Evolutionary conservation across 2,113 vertebrate species (phyloP), one percentile per base, ranked within the genome.

Genomic region (cattle (Bos taurus)): DNA sequence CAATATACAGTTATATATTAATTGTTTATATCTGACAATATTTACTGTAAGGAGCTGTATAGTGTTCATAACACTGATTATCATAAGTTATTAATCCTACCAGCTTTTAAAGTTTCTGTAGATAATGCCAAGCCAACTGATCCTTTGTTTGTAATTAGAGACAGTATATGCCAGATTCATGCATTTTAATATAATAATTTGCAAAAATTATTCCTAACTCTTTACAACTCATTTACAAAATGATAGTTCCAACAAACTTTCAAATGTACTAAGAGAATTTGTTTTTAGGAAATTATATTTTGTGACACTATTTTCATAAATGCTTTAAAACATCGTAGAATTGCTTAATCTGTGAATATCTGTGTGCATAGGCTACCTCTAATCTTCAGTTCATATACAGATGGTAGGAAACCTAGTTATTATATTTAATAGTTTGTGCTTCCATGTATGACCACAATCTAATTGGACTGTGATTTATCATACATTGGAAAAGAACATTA

Each of bases 101-200:
- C 82, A 57, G 7, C 28, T 90, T 96, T 92, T 88, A 64, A 90
- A 85, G 28, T 95, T 90, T 96, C 30, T 90, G 7, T 86, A 93
- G 40, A 62, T 67, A 82, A 84, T 78, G 6, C 80, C 71, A 93
- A 96, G 82, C 7, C 19, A 52, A 30, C 23, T 60, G 26, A 57
- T 94, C 74, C 88, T 96, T 94, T 93, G 26, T 94, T 90, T 98
- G 67, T n/a, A 94, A 0, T 90, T 77, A 60, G 43, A 95, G 36
- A 52, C 2, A 71, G 12, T 50, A 56, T 59, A n/a, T 94, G 40
- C 59, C 77, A 96, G 52, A 46, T 71, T 90, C 60, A 19, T 97
- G 21, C 74, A 62, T 97, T 94, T 92, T 85, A 93, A 85, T 91
- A 14, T 87, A 84, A 94, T 94, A 30, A 30, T 43, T 93, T 64